Evolutionary conservation across 2,888 invertebrate genomes (phyloP).

Genomic region (Synanthedon myopaeformis): DNA sequence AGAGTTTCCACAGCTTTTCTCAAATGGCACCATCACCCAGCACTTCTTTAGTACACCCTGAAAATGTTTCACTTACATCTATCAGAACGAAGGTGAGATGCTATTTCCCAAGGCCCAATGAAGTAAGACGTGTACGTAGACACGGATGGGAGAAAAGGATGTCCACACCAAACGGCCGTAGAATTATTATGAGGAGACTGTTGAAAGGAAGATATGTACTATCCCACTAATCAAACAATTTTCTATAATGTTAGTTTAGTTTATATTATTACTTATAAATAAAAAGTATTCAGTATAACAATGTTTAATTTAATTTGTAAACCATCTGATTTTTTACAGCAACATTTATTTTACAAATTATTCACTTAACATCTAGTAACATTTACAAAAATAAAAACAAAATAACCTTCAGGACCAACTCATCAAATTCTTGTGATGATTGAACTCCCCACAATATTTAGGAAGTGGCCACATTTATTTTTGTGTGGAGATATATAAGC

Average conservation of each 20-base stretch:
- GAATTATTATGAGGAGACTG: conserved; percentile 79
- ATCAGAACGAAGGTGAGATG: conserved; percentile 69
- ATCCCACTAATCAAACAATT: conserved; percentile 66
- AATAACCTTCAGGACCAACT: conserved; percentile 1
- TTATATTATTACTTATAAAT: not conserved
- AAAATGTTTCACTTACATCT: conserved; percentile 33
- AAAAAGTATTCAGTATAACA: conserved; percentile 4
- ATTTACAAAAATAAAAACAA: conserved; percentile 8
- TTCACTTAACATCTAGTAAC: conserved; percentile 29
- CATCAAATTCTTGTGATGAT: no score
- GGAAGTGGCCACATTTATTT: no score
- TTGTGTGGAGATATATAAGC: no score
- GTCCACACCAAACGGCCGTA: conserved; percentile 77
- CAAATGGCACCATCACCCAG: conserved; percentile 14
- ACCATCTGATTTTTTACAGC: conserved; percentile 18
- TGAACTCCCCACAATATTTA: no score
- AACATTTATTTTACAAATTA: conserved; percentile 20
- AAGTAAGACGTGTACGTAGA: conserved; percentile 75
- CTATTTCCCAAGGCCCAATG: conserved; percentile 81
- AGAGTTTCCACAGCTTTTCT: conserved; percentile 27
- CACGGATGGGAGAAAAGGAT: conserved; percentile 80
- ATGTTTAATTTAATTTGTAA: conserved; percentile 20
- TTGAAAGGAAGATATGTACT: conserved; percentile 79
- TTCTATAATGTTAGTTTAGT: no score
- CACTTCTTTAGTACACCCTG: conserved; percentile 35